Conservation (phyloP, 2,113 vertebrate genomes). For the Microcebus murinus region DNA sequence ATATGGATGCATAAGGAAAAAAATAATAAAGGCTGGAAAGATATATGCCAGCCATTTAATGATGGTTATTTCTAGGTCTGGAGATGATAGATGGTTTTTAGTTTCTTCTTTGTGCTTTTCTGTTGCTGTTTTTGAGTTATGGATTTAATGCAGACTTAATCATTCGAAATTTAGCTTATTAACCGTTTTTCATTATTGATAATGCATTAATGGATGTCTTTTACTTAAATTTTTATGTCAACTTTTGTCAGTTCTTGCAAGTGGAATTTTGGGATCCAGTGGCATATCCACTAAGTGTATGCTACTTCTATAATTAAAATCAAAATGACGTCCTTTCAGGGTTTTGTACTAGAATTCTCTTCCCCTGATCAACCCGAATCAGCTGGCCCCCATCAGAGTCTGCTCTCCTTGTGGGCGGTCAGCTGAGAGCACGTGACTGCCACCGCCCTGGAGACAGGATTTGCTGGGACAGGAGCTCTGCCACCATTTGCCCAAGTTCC, state of each 20-base stretch:
- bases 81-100: neutral
- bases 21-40: neutral
- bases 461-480: neutral
- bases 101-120: slow-evolving; percentile 28
- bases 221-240: neutral
- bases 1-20: neutral
- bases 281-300: neutral
- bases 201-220: neutral
- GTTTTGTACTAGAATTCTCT: neutral
- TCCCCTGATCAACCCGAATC: too few relatives aligned
- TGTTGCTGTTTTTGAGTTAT: neutral
- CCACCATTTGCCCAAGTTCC: neutral
- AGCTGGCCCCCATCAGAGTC: accelerated
- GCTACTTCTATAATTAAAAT: neutral
- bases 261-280: neutral
- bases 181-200: neutral
- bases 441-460: neutral
- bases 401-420: neutral
- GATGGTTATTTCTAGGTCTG: neutral
- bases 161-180: neutral
- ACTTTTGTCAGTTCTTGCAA: neutral
- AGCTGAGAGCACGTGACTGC: neutral
- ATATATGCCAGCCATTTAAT: neutral
- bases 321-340: neutral
- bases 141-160: neutral